Percentiles rank a stretch among this genome's conserved stretches.
phyloP scores from a whole-genome alignment of 2,113 vertebrate genomes.

The Anser cygnoides region DNA sequence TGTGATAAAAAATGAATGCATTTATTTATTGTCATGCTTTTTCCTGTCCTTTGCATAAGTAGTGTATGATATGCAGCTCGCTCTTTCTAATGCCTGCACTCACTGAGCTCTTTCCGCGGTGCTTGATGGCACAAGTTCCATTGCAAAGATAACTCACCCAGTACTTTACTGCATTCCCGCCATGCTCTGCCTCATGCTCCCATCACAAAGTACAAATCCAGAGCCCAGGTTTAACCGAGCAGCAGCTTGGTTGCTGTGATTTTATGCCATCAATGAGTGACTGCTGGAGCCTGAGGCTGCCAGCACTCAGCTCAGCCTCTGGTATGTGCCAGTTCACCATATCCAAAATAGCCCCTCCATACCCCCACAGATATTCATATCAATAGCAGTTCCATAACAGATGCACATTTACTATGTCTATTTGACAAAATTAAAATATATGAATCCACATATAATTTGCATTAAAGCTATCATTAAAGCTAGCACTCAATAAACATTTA shows the following conservation, averaged over 20 bases:
- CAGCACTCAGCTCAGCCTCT: background rate
- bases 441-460: accelerated
- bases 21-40: conserved; percentile 14
- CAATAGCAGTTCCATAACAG: accelerated
- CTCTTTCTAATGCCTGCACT: background rate
- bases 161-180: accelerated
- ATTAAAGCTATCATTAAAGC: background rate
- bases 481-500: accelerated
- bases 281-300: background rate
- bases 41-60: conserved; percentile 5
- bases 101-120: background rate
- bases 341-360: accelerated
- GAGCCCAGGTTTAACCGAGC: accelerated
- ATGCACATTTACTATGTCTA: accelerated
- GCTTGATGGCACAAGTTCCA: background rate
- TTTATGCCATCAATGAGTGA: background rate
- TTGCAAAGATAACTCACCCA: background rate
- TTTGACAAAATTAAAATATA: accelerated
- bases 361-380: accelerated
- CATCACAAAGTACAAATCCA: background rate
- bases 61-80: background rate
- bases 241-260: accelerated
- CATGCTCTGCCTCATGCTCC: background rate
- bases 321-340: background rate
- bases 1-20: background rate